Conservation (phyloP, 2,797 vertebrate species). For the Dallia pectoralis region DNA sequence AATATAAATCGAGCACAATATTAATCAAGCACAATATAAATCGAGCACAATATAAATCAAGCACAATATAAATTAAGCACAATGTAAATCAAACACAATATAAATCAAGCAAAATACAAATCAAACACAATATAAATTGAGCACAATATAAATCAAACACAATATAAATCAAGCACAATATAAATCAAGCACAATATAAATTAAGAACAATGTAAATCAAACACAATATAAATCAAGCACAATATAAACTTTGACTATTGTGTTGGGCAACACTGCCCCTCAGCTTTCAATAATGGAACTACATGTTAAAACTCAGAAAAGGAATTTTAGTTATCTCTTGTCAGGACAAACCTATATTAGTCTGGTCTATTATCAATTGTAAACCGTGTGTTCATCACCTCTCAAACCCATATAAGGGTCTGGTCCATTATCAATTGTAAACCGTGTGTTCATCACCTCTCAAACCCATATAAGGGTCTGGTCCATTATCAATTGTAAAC, state of each 20-base stretch:
- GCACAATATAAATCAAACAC: too few relatives aligned
- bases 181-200: too few relatives aligned
- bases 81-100: background rate
- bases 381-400: background rate
- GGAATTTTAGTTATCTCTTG: background rate
- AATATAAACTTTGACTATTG: background rate
- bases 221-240: background rate
- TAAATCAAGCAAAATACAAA: too few relatives aligned
- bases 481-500: background rate
- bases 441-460: background rate
- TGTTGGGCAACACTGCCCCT: slow-evolving; percentile 6
- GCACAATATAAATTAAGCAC: too few relatives aligned
- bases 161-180: background rate
- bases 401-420: too few relatives aligned
- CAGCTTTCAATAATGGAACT: background rate
- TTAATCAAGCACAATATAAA: background rate
- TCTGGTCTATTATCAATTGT: background rate
- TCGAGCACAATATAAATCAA: background rate
- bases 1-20: too few relatives aligned
- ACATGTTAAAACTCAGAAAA: background rate
- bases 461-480: background rate
- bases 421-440: background rate
- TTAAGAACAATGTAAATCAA: background rate
- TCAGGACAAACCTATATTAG: background rate
- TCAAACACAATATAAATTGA: background rate